Conservation (phyloP, 2,113 vertebrate genomes). For the Phycodurus eques region DNA sequence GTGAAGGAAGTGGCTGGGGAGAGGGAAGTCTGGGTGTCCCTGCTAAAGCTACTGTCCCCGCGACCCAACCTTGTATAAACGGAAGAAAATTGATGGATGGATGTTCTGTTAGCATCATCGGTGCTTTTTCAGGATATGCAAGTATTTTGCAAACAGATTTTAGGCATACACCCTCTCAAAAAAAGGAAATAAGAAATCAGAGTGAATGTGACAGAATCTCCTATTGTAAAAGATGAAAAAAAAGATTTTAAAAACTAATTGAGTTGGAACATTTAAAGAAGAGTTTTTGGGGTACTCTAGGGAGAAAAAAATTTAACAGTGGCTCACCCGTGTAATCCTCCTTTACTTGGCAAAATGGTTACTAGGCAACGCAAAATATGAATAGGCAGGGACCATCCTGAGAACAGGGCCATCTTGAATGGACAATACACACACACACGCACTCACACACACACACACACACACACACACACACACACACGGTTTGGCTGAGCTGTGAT, state of each 20-base stretch:
- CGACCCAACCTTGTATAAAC: no score
- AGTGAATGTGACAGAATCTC: background rate
- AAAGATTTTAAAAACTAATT: background rate
- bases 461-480: slow-evolving; percentile 30
- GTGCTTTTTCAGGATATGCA: background rate
- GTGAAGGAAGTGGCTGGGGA: no score
- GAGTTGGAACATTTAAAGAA: slow-evolving; percentile 9
- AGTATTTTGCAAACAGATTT: background rate
- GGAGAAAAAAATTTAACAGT: slow-evolving; percentile 24
- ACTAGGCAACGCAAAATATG: slow-evolving; percentile 75
- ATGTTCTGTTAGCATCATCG: no score
- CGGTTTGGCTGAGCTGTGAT: slow-evolving; percentile 47
- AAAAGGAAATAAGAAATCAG: background rate
- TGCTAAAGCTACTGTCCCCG: no score
- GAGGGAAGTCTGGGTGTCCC: no score
- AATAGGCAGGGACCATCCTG: slow-evolving; percentile 60
- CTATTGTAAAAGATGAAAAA: background rate
- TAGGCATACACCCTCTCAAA: background rate
- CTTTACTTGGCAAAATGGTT: slow-evolving; percentile 54
- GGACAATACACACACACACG: slow-evolving; percentile 53
- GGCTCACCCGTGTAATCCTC: slow-evolving; percentile 42
- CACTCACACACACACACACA: slow-evolving; percentile 30
- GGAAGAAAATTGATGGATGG: no score
- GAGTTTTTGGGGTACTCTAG: slow-evolving; percentile 9
- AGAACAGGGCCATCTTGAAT: slow-evolving; percentile 59